phyloP scores from a whole-genome alignment of 92 coral and sea anemone species.

The Paragorgia papillata region DNA sequence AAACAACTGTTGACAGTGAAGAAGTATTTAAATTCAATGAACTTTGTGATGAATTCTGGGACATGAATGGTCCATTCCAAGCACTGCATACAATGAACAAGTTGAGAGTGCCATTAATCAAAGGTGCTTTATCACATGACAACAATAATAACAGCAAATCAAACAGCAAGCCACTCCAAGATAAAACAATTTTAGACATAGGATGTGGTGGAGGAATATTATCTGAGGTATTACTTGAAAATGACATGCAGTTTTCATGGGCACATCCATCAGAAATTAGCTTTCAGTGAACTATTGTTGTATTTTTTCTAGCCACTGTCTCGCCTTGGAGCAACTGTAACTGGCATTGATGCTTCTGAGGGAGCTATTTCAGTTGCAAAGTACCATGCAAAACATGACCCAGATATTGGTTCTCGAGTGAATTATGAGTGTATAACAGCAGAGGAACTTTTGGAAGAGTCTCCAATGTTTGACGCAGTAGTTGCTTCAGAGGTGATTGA shows the following conservation, averaged over 20 bases:
- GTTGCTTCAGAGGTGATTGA: conserved; percentile 96
- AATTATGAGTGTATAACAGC: conserved; percentile 74
- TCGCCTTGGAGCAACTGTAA: conserved; percentile 88
- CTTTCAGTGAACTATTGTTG: not conserved
- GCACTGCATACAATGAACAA: conserved; percentile 93
- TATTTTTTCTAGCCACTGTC: conserved; percentile 77
- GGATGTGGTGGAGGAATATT: conserved; percentile 98
- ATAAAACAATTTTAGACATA: conserved; percentile 70
- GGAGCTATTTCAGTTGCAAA: conserved; percentile 80
- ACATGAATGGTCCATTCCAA: conserved; percentile 76
- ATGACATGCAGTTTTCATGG: not conserved
- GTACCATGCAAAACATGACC: conserved; percentile 78
- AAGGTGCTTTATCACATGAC: conserved; percentile 59
- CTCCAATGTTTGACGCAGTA: conserved; percentile 77
- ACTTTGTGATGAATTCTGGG: conserved; percentile 89
- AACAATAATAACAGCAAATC: not conserved
- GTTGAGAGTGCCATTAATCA: conserved; percentile 79
- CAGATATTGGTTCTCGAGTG: conserved; percentile 60
- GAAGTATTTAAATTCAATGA: conserved; percentile 83
- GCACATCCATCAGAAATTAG: too few species aligned
- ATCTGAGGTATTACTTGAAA: conserved; percentile 64
- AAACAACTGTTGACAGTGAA: conserved; percentile 80
- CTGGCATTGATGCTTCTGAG: conserved; percentile 90
- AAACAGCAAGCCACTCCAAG: conserved; percentile 64
- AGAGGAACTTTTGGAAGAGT: conserved; percentile 73